Conservation (phyloP, 2,888 invertebrate genomes). For the Nudaria mundana region DNA sequence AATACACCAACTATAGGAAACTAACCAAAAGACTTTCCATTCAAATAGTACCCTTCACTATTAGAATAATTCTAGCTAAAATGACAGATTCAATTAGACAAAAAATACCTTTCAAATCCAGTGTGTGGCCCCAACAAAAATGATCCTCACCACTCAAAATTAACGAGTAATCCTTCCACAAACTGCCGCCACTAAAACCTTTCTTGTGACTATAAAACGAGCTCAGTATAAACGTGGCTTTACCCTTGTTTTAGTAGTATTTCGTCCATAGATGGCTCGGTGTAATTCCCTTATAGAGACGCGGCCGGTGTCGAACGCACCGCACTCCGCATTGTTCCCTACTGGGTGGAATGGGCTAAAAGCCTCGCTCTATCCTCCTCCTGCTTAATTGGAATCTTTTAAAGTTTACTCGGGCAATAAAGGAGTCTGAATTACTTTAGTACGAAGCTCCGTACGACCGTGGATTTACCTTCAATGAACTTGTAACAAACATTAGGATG, state of each 20-base stretch:
- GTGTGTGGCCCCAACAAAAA: slow-evolving; percentile 26
- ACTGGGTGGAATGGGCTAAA: slow-evolving; percentile 52
- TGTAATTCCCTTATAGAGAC: slow-evolving; percentile 61
- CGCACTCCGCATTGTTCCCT: slow-evolving; percentile 53
- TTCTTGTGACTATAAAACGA: slow-evolving; percentile 45
- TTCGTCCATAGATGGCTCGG: slow-evolving; percentile 46
- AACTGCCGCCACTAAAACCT: slow-evolving; percentile 42
- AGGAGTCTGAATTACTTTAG: slow-evolving; percentile 53
- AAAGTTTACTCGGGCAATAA: slow-evolving; percentile 73
- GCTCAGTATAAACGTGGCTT: slow-evolving; percentile 51
- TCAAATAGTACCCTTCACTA: no score
- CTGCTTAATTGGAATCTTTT: slow-evolving; percentile 77
- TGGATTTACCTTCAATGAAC: slow-evolving; percentile 36
- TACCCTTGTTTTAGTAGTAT: slow-evolving; percentile 51
- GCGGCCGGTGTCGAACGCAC: slow-evolving; percentile 35
- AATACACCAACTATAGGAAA: no score
- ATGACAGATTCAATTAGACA: slow-evolving; percentile 6
- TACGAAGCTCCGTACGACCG: slow-evolving; percentile 24
- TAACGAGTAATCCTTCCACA: slow-evolving; percentile 35
- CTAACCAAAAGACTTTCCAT: no score
- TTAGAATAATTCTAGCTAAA: background rate
- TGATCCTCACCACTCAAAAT: slow-evolving; percentile 36
- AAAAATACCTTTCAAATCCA: slow-evolving; percentile 11
- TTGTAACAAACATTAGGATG: slow-evolving; percentile 42
- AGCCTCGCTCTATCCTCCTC: slow-evolving; percentile 41